These are phyloP conservation scores for Noctua janthina DNA, from an alignment of 2,888 invertebrate species.

Conservation along the genomic window DNA sequence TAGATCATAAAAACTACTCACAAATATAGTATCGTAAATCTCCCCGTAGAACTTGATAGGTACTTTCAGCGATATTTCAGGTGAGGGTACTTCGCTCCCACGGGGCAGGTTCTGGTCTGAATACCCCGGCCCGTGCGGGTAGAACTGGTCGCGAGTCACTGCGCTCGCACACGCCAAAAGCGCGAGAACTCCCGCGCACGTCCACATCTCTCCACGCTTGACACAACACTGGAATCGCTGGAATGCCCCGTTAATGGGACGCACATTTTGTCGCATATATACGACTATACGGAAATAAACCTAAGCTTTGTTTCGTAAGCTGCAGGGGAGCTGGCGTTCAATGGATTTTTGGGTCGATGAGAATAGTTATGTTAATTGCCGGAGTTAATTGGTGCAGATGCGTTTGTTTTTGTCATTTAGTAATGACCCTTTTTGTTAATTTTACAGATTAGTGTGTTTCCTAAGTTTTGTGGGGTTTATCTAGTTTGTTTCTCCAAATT, in stretches of 20 bases:
- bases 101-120: slow-evolving; percentile 88
- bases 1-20: slow-evolving; percentile 90
- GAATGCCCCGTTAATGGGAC: slow-evolving; percentile 63
- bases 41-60: slow-evolving; percentile 95
- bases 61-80: slow-evolving; percentile 91
- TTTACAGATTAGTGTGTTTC: not conserved
- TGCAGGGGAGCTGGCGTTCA: slow-evolving; percentile 41
- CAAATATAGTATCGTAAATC: slow-evolving; percentile 94
- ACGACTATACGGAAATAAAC: slow-evolving; percentile 67
- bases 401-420: slow-evolving; percentile 32
- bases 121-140: slow-evolving; percentile 90
- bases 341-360: slow-evolving; percentile 56
- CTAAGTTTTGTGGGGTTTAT: not conserved
- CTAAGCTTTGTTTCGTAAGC: slow-evolving; percentile 66
- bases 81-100: slow-evolving; percentile 92
- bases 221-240: slow-evolving; percentile 75
- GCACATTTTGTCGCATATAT: slow-evolving; percentile 55
- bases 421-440: slow-evolving; percentile 26
- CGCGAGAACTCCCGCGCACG: slow-evolving; percentile 82
- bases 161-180: slow-evolving; percentile 80
- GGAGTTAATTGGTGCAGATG: slow-evolving; percentile 41
- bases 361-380: slow-evolving; percentile 50
- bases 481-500: not conserved
- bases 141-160: slow-evolving; percentile 90
- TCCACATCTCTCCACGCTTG: slow-evolving; percentile 81